Base-by-base conservation (phyloP, 2,113 vertebrate genomes). In the Fregetta grallaria region DNA sequence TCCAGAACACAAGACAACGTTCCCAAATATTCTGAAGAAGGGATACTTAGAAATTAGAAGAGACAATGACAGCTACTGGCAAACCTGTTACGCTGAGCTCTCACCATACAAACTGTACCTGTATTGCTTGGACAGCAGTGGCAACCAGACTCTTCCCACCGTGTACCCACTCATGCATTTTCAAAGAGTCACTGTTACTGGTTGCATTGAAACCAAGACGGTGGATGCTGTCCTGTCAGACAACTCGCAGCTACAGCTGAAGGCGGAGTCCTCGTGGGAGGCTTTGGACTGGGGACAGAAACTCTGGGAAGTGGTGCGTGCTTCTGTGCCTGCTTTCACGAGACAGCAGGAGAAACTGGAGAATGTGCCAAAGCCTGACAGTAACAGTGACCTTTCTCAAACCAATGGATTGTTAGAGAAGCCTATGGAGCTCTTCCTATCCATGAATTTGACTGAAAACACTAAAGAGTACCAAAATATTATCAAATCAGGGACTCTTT, bases 281-380 rank as follows among this genome's bases (percentile, higher is more conserved):
- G 99, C 99, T 68, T 91, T 99, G 97, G 99, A 99, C 91, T 99
- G 99, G 99, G 98, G 98, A 9, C 98, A 98, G 92, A 98, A 99
- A 63, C 98, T 99, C n/a, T 99, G 99, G 99, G 98, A 99, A 93
- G 98, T 94, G 0, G 98, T 99, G 38, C 98, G 98, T 47, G 97
- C 98, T 3, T 94, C 98, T 7, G 78, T 94, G 53, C 98, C 98
- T 63, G 93, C 97, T 76, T 98, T 96, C 38, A 29, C 96, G 14
- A 97, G 79, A 29, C 96, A 94, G 56, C 90, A 97, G 86, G 97
- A 97, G 30, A 97, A 97, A 68, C 76, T 97, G 93, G 96, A 96
- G 53, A 96, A 96, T 61, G 91, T 94, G 23, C 94, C 97, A 22
- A 97, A 96, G 38, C 90, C 97, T 22, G 40, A 96, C 40, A 92